Conservation (phyloP, 2,888 invertebrate genomes). For the Pristionchus maxplancki region DNA sequence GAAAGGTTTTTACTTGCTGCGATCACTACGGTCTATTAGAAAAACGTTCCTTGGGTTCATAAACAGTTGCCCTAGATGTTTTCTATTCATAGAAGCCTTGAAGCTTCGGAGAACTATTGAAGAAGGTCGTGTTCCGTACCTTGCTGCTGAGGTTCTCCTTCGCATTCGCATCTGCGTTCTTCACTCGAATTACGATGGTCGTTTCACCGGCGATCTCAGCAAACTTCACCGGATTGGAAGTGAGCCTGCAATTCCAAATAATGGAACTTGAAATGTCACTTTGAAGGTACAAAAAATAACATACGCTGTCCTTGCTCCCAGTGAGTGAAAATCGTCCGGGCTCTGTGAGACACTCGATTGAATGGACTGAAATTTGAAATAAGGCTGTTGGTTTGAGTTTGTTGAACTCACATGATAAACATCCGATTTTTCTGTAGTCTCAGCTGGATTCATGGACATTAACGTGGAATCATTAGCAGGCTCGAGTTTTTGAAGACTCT, state of each 20-base stretch:
- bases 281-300: too few species aligned
- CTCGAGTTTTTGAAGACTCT: conserved; percentile 31
- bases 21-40: too few species aligned
- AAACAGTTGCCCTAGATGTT: too few species aligned
- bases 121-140: too few species aligned
- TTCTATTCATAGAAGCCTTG: too few species aligned
- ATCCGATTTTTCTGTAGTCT: too few species aligned
- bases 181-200: conserved; percentile 61
- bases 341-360: neutral
- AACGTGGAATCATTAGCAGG: conserved; percentile 41
- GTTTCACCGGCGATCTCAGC: conserved; percentile 62
- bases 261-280: too few species aligned
- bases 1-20: too few species aligned
- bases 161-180: conserved; percentile 55
- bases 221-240: conserved; percentile 67
- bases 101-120: too few species aligned
- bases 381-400: too few species aligned
- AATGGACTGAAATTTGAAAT: too few species aligned
- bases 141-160: conserved; percentile 44
- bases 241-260: conserved; percentile 53
- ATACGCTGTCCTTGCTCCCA: conserved; percentile 54
- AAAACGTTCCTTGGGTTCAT: neutral
- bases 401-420: conserved; percentile 63
- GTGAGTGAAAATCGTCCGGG: conserved; percentile 53
- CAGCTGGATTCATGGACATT: conserved; percentile 26